Conservation (phyloP, 2,888 invertebrate genomes). For the Hypercompe scribonia region DNA sequence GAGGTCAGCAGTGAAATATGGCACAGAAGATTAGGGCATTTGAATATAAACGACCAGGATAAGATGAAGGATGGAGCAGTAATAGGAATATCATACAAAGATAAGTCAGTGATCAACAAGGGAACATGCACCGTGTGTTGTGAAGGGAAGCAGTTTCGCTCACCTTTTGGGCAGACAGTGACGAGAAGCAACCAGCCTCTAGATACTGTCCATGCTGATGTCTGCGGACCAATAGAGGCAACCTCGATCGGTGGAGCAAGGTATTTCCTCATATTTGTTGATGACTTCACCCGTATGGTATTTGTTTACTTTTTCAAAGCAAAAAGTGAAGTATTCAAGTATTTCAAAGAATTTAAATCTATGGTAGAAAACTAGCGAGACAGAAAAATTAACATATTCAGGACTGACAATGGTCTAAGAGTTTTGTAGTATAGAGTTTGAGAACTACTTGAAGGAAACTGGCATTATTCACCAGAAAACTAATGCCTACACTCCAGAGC, state of each 20-base stretch:
- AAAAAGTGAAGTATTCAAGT: not conserved
- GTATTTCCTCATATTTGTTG: not conserved
- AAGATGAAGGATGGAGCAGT: not conserved
- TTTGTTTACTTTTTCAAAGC: not conserved
- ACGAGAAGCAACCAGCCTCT: not conserved
- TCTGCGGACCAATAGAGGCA: not conserved
- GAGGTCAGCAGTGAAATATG: not conserved
- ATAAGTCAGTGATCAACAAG: not conserved
- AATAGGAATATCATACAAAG: not conserved
- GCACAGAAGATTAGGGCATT: conserved; percentile 1
- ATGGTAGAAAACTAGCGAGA: not conserved
- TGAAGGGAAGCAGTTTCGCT: not conserved
- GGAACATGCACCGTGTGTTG: not conserved
- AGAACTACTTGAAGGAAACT: not conserved
- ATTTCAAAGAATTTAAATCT: not conserved
- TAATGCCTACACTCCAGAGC: not conserved
- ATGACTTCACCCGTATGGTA: not conserved
- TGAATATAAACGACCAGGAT: not conserved
- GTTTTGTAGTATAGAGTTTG: not conserved
- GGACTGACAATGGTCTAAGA: conserved; percentile 2
- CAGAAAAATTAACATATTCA: not conserved
- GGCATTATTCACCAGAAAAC: conserved; percentile 12
- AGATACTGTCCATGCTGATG: not conserved
- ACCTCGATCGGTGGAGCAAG: not conserved
- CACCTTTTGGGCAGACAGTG: not conserved